Conservation (phyloP, 64 coral and sea anemone species). For the Pocillopora damicornis region DNA sequence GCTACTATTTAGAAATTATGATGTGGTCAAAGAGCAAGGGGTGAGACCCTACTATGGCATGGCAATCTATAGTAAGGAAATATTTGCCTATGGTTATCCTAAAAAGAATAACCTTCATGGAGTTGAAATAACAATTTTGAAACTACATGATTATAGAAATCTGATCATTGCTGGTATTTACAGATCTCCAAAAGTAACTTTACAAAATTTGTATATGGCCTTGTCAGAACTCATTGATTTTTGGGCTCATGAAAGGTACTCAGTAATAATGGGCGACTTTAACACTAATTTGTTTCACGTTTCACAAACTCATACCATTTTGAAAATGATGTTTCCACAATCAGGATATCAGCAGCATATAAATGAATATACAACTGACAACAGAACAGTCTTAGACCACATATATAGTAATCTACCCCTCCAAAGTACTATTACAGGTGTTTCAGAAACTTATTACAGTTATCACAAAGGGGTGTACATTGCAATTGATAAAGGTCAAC, state of each 20-base stretch:
- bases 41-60: slow-evolving; percentile 29
- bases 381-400: slow-evolving; percentile 25
- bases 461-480: not conserved
- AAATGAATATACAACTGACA: slow-evolving; percentile 9
- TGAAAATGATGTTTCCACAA: not conserved
- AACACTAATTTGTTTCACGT: slow-evolving; percentile 3
- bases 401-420: slow-evolving; percentile 11
- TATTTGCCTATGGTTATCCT: slow-evolving; percentile 24
- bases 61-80: slow-evolving; percentile 9
- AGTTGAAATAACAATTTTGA: slow-evolving; percentile 40
- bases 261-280: slow-evolving; percentile 30
- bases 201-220: not conserved
- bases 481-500: no score
- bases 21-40: no score
- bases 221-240: not conserved
- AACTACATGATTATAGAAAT: not conserved
- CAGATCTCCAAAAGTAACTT: not conserved
- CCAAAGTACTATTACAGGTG: not conserved
- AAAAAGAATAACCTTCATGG: slow-evolving; percentile 21
- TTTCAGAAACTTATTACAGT: slow-evolving; percentile 19
- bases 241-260: not conserved
- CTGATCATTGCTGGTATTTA: slow-evolving; percentile 1
- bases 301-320: not conserved
- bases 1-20: no score
- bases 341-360: slow-evolving; percentile 29